A percentile compares a stretch with the other conserved stretches of the same genome.
Evolutionary conservation across 2,888 invertebrate species (phyloP).

Genomic region (Mayetiola destructor): DNA sequence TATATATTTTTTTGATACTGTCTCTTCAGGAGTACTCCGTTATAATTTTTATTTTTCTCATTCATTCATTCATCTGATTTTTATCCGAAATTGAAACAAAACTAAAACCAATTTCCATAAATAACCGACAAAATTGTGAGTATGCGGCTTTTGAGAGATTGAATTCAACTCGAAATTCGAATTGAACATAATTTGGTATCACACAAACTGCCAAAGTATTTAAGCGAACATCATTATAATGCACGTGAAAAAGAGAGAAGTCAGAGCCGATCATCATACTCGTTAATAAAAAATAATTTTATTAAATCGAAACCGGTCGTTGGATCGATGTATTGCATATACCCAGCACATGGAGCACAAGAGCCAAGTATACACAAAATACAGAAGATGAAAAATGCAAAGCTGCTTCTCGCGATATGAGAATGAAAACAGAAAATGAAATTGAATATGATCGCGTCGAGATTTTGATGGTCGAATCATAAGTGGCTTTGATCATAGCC

Average conservation of each 20-base stretch:
- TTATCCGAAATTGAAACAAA: too few species aligned
- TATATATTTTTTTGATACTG: too few species aligned
- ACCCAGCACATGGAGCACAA: too few species aligned
- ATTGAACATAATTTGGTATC: neutral
- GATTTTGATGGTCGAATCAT: neutral
- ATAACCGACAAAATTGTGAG: conserved; percentile 10
- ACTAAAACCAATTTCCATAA: conserved; percentile 10
- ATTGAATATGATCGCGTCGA: neutral
- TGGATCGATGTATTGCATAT: too few species aligned
- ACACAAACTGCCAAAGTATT: neutral
- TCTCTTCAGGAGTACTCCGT: too few species aligned
- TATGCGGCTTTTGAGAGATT: too few species aligned
- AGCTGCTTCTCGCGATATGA: too few species aligned
- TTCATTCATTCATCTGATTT: too few species aligned
- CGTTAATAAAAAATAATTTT: conserved; percentile 10
- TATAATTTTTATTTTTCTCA: too few species aligned
- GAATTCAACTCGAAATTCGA: too few species aligned
- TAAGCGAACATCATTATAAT: neutral
- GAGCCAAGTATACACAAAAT: too few species aligned
- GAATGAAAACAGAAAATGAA: neutral
- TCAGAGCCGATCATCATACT: neutral
- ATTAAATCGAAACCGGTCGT: conserved; percentile 8
- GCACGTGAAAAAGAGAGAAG: neutral
- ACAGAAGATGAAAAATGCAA: too few species aligned
- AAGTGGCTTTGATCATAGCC: neutral